phyloP scores from a whole-genome alignment of 1,140 invertebrate genomes.

The Rhyzopertha dominica region DNA sequence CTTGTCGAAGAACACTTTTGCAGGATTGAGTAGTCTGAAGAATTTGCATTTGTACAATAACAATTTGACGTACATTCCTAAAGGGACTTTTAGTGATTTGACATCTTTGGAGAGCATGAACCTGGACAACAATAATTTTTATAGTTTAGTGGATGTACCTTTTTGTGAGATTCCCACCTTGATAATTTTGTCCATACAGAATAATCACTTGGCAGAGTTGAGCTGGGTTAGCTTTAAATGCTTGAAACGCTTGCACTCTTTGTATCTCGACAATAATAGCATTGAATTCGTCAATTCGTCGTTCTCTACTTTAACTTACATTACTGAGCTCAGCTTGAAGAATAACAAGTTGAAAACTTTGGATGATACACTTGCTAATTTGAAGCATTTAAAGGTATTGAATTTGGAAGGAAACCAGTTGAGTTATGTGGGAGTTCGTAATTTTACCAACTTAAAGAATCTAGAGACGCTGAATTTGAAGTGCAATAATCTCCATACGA shows the following conservation, averaged over 20 bases:
- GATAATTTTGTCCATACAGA: background rate
- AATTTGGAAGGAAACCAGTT: slow-evolving; percentile 17
- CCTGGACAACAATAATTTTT: slow-evolving; percentile 9
- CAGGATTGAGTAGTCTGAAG: slow-evolving; percentile 24
- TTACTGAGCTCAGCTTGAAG: slow-evolving; percentile 27
- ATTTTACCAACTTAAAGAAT: background rate
- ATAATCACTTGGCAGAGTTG: slow-evolving; percentile 5
- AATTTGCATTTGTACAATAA: slow-evolving; percentile 23
- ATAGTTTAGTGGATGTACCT: slow-evolving; percentile 1
- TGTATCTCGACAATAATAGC: slow-evolving; percentile 11
- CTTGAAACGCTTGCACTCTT: slow-evolving; percentile 5
- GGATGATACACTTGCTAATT: slow-evolving; percentile 17
- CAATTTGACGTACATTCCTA: too few species aligned
- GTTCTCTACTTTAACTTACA: background rate
- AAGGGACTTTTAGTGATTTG: too few species aligned
- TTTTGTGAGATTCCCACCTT: background rate
- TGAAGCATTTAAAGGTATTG: slow-evolving; percentile 13
- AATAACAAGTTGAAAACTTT: slow-evolving; percentile 27
- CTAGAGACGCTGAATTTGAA: background rate
- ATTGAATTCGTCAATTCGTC: background rate
- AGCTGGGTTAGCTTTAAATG: slow-evolving; percentile 4
- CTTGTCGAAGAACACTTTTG: slow-evolving; percentile 25
- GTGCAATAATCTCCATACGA: background rate
- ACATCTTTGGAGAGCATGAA: too few species aligned
- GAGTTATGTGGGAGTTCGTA: background rate